Conservation (phyloP, 1,140 invertebrate genomes). For the Wasmannia auropunctata region DNA sequence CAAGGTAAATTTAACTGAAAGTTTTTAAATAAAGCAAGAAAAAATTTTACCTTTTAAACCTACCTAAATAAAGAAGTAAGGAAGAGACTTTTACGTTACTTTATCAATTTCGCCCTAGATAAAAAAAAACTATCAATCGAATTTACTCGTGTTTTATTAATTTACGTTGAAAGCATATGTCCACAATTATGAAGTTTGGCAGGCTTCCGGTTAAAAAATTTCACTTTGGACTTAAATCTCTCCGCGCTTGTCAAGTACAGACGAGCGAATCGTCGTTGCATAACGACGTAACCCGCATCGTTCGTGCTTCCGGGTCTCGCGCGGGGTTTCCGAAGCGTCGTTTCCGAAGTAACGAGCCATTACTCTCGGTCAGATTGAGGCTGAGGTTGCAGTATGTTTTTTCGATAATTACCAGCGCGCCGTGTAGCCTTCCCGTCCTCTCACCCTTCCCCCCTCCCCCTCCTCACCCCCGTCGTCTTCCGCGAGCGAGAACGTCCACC, state of each 20-base stretch:
- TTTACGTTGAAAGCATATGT: background rate
- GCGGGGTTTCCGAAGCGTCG: conserved; percentile 40
- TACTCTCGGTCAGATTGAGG: conserved; percentile 55
- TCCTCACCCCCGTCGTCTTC: background rate
- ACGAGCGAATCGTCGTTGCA: conserved; percentile 32
- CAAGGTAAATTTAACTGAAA: background rate
- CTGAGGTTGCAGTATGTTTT: conserved; percentile 59
- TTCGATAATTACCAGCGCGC: conserved; percentile 56
- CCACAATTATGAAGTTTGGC: background rate
- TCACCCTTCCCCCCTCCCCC: background rate
- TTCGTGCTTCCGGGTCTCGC: conserved; percentile 23
- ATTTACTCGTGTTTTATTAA: background rate
- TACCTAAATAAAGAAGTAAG: background rate
- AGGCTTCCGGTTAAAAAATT: background rate
- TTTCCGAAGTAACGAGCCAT: conserved; percentile 55
- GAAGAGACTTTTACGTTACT: background rate
- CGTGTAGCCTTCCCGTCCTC: background rate
- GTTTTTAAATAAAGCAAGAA: background rate
- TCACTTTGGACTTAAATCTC: conserved; percentile 8
- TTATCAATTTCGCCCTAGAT: background rate
- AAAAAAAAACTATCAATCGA: background rate
- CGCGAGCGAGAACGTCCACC: conserved; percentile 30
- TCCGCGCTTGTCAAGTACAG: background rate
- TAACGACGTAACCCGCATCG: conserved; percentile 42
- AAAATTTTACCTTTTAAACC: background rate